Evolutionary conservation across 2,797 vertebrate genomes (phyloP), one percentile per base, ranked within the genome.

Genomic region (Chloroceryle amazona): DNA sequence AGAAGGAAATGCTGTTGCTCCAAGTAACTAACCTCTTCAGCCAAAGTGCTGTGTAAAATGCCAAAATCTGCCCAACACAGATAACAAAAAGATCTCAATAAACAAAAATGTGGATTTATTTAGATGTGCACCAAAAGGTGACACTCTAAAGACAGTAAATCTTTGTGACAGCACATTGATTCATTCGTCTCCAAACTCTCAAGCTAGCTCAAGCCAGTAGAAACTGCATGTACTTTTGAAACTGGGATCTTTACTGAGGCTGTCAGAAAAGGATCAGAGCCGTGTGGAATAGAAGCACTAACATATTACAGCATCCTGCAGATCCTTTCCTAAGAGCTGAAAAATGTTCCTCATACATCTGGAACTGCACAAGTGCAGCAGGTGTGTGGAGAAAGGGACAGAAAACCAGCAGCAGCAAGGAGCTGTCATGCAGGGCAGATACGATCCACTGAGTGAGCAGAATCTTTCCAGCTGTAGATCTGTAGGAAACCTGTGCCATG

Each of bases 401-500:
- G 33, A 20, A 51, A 81, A 14, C 5, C 37, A n/a, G 5, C 15
- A 25, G 6, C 10, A 37, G 25, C 47, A 18, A 14, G 31, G 0
- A 26, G 25, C 49, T 37, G 46, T 58, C 33, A 55, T 29, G 3
- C 11, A 16, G 62, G 68, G 42, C 55, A 54, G 42, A 2, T 2
- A 2, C 31, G 39, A 33, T n/a, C 37, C 23, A 11, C 10, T 8
- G 2, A 26, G 37, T 2, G n/a, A 66, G 61, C 33, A 52, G 70
- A 25, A 57, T 4, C 28, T 3, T 1, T 7, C 35, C 39, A 6
- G 47, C 12, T 41, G 1, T 7, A 6, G 21, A 21, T 28, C 57
- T 14, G 73, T 0, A 29, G 52, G 44, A 60, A 75, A 52, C 19
- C 60, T 39, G 54, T 4, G 29, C n/a, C 47, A 60, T 31, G 8